A percentile compares a stretch with the other conserved stretches of the same genome.
phyloP scores from a whole-genome alignment of 2,113 vertebrate genomes.

The Rattus norvegicus region GRCr8 NC_086026.1:127905501-127906000 shows the following conservation, averaged over 20 bases:
- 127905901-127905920: background rate
- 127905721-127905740: background rate
- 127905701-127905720: background rate
- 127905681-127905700: background rate
- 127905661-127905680: background rate
- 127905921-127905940: background rate
- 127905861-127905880: background rate
- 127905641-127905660: background rate
- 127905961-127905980: background rate
- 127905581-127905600: background rate
- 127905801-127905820: background rate
- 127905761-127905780: background rate
- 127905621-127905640: background rate
- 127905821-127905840: background rate
- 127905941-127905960: background rate
- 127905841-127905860: background rate
- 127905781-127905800: background rate
- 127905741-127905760: background rate
- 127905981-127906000: no score
- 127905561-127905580: background rate
- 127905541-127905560: slow-evolving; percentile 15
- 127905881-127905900: background rate
- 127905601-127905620: background rate
- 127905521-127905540: background rate
- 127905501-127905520: background rate